phyloP scores from a whole-genome alignment of 2,113 vertebrate genomes.

The Hypanus sabinus region DNA sequence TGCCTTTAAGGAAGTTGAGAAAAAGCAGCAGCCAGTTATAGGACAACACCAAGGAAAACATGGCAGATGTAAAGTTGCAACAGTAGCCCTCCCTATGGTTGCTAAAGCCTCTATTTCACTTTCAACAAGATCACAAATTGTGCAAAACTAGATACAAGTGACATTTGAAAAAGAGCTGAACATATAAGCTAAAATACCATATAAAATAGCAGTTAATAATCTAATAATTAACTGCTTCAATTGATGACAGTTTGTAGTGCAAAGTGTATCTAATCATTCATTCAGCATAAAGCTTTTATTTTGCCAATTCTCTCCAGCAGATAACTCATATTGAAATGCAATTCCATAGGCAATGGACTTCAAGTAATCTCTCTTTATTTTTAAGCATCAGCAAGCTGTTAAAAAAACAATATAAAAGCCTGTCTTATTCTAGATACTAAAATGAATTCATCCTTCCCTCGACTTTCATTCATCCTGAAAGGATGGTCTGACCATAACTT shows the following conservation, averaged over 20 bases:
- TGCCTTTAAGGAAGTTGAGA: background rate
- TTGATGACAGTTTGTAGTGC: background rate
- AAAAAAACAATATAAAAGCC: background rate
- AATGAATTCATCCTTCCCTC: background rate
- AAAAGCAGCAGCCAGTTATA: background rate
- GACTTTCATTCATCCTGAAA: background rate
- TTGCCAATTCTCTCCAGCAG: background rate
- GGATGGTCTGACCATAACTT: background rate
- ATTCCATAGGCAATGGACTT: background rate
- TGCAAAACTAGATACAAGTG: background rate
- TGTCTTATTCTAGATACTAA: background rate
- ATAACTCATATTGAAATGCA: background rate
- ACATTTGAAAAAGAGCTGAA: constrained; percentile 16
- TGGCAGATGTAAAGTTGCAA: background rate
- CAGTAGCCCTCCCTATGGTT: background rate
- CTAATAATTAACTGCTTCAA: background rate
- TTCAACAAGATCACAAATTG: background rate
- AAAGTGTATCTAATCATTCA: background rate
- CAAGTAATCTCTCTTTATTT: background rate
- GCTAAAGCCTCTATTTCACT: background rate
- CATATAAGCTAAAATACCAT: background rate
- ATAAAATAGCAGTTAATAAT: constrained; percentile 5
- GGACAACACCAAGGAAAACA: background rate
- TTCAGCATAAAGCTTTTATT: background rate
- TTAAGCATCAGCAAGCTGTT: background rate